Evolutionary conservation across 1,140 invertebrate genomes (phyloP).

Genomic region (Drosophila cardini): DNA sequence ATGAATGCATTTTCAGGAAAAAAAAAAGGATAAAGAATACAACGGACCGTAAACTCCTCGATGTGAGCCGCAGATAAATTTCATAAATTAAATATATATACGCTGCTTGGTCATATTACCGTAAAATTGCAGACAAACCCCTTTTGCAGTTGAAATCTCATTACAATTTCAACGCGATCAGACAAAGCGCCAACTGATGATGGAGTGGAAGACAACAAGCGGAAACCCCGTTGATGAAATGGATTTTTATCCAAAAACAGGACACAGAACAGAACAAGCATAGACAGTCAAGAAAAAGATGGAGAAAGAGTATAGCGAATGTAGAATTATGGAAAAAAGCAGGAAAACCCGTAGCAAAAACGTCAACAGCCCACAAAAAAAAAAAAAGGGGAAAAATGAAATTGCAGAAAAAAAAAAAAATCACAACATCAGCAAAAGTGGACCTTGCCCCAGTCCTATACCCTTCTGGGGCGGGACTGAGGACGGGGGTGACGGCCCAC

Average conservation of each 20-base stretch:
- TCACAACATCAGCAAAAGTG: conserved; percentile 77
- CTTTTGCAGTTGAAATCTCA: conserved; percentile 72
- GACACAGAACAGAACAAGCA: conserved; percentile 46
- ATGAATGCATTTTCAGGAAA: conserved; percentile 65
- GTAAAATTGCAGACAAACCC: conserved; percentile 77
- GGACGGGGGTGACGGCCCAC: conserved; percentile 39
- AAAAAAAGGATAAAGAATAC: conserved; percentile 34
- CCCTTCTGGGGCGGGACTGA: not conserved
- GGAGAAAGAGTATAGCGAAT: conserved; percentile 13
- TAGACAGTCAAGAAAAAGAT: conserved; percentile 23
- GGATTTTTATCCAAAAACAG: conserved; percentile 82
- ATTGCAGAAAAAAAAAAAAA: conserved; percentile 45
- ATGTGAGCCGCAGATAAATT: conserved; percentile 79
- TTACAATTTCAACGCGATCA: conserved; percentile 83
- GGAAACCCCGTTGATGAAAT: conserved; percentile 79
- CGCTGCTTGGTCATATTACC: conserved; percentile 73
- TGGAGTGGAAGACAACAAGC: conserved; percentile 18
- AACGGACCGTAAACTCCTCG: conserved; percentile 35
- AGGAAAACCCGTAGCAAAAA: conserved; percentile 57
- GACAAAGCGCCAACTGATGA: conserved; percentile 59
- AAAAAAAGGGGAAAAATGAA: conserved; percentile 9
- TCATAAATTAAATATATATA: conserved; percentile 81
- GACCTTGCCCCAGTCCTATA: conserved; percentile 32
- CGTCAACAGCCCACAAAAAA: conserved; percentile 44
- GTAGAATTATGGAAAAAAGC: conserved; percentile 56